Evolutionary conservation across 2,888 invertebrate genomes (phyloP).

Genomic region (Ctena decussata): DNA sequence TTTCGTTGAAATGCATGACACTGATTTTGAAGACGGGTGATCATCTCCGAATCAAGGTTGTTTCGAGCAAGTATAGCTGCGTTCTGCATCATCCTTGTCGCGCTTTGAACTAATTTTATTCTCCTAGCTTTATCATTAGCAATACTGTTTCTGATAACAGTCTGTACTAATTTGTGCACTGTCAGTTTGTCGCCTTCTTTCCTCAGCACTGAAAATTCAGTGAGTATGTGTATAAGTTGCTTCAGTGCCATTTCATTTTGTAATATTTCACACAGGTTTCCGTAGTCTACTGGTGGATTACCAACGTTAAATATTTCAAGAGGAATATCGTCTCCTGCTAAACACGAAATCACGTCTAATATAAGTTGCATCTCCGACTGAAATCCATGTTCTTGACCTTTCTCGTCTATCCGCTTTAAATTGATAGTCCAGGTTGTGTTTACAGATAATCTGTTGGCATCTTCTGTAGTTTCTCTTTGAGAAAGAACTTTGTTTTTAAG

Average conservation of each 20-base stretch:
- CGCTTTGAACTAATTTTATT: conserved; percentile 11
- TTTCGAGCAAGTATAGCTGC: too few species aligned
- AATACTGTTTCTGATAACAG: conserved; percentile 41
- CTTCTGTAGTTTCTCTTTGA: conserved; percentile 19
- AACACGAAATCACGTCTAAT: conserved; percentile 31
- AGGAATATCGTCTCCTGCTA: conserved; percentile 50
- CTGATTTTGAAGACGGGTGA: too few species aligned
- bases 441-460: conserved; percentile 46
- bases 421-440: conserved; percentile 52
- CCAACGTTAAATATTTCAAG: conserved; percentile 33
- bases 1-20: too few species aligned
- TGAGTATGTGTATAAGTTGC: conserved; percentile 36
- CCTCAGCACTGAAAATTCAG: conserved; percentile 44
- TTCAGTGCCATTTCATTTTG: conserved; percentile 12
- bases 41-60: too few species aligned
- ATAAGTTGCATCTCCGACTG: conserved; percentile 34
- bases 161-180: conserved; percentile 54
- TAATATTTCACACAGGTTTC: conserved; percentile 7
- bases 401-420: conserved; percentile 34
- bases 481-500: conserved; percentile 14
- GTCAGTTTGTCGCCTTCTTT: background rate
- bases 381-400: conserved; percentile 23
- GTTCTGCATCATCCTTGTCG: conserved; percentile 41
- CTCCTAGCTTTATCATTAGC: background rate
- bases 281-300: conserved; percentile 20